Evolutionary conservation across 2,888 invertebrate species (phyloP).

Genomic region (Drosophila eohydei): DNA sequence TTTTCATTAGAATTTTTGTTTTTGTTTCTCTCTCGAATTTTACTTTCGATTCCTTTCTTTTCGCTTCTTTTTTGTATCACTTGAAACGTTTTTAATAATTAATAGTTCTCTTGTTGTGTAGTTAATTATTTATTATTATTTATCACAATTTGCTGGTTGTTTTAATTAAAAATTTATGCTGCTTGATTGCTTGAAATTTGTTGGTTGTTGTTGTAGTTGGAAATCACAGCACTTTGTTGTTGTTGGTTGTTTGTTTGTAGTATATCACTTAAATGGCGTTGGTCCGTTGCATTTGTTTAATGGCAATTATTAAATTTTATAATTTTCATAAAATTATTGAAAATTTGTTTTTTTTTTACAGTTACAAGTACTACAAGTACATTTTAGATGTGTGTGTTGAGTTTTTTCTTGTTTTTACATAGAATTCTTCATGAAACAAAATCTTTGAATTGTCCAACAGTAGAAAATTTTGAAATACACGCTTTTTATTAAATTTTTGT

Average conservation of each 20-base stretch:
- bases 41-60: conserved; percentile 24
- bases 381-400: conserved; percentile 46
- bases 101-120: conserved; percentile 44
- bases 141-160: conserved; percentile 77
- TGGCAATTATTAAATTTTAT: conserved; percentile 69
- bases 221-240: conserved; percentile 81
- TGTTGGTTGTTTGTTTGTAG: conserved; percentile 57
- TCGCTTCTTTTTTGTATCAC: conserved; percentile 58
- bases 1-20: conserved; percentile 68
- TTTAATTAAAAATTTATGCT: conserved; percentile 42
- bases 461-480: conserved; percentile 64
- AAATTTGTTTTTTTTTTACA: conserved; percentile 37
- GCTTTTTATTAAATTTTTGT: conserved; percentile 30
- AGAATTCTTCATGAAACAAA: conserved; percentile 77
- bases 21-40: conserved; percentile 21
- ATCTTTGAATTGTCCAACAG: conserved; percentile 56
- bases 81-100: conserved; percentile 57
- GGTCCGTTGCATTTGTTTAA: conserved; percentile 81
- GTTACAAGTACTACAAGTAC: conserved; percentile 60
- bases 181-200: conserved; percentile 70
- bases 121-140: conserved; percentile 48
- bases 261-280: conserved; percentile 82
- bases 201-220: conserved; percentile 71
- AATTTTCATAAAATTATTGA: conserved; percentile 65
- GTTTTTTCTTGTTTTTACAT: conserved; percentile 41